Percentiles rank a stretch among this genome's conserved stretches.
phyloP scores from a whole-genome alignment of 2,113 vertebrate species.

The Malurus alboscapulatus region DNA sequence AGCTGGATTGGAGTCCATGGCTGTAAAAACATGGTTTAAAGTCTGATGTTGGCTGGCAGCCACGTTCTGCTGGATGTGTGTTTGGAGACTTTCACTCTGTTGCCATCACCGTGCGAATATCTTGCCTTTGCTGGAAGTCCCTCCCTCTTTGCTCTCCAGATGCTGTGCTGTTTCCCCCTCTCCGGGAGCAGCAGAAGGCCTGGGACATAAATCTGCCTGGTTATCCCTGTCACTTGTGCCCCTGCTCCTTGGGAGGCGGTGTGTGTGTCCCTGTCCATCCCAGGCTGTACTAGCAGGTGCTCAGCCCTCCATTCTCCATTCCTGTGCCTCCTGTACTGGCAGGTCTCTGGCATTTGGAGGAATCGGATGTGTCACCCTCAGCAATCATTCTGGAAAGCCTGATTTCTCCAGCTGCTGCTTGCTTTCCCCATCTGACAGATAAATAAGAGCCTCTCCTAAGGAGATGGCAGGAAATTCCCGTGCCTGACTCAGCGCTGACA shows the following conservation, averaged over 20 bases:
- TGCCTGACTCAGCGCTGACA: not conserved
- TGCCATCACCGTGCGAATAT: not conserved
- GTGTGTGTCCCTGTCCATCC: not conserved
- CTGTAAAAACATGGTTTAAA: not conserved
- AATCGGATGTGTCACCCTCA: not conserved
- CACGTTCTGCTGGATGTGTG: not conserved
- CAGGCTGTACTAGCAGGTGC: not conserved
- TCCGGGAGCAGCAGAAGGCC: not conserved
- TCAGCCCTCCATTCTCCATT: accelerated
- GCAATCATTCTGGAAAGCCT: not conserved
- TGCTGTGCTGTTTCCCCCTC: not conserved
- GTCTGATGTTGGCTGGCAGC: not conserved
- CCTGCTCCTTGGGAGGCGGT: not conserved
- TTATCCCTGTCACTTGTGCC: not conserved
- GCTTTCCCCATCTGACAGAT: not conserved
- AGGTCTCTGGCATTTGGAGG: not conserved
- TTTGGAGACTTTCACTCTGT: not conserved
- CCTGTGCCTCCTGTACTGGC: too few species aligned
- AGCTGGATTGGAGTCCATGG: not conserved
- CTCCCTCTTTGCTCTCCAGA: not conserved
- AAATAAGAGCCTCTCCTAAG: not conserved
- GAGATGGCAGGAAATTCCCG: not conserved
- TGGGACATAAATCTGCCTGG: not conserved
- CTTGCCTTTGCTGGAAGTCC: not conserved
- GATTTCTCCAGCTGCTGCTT: not conserved